Evolutionary conservation across 2,797 vertebrate species (phyloP).

Genomic region (Adelosebastes latens): DNA sequence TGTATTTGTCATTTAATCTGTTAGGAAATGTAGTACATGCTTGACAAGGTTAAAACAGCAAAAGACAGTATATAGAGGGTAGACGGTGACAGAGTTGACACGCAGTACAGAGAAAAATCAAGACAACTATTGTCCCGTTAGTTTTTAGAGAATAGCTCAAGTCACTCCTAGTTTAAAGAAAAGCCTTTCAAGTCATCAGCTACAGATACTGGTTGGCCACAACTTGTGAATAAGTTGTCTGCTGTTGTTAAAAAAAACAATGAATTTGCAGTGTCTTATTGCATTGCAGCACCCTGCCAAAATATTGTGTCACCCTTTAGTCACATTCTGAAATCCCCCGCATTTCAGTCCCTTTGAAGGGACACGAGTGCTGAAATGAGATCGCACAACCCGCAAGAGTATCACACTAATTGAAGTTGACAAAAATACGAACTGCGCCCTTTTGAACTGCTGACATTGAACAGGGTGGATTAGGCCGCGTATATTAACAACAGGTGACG

Average conservation of each 20-base stretch:
- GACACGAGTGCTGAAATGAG: conserved; percentile 85
- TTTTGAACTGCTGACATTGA: conserved; percentile 93
- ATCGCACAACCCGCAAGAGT: conserved; percentile 86
- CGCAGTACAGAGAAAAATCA: background rate
- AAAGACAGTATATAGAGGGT: background rate
- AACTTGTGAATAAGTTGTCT: conserved; percentile 11
- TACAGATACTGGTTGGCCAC: background rate
- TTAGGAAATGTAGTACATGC: background rate
- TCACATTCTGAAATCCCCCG: conserved; percentile 53
- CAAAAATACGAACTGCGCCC: conserved; percentile 91
- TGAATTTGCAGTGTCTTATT: conserved; percentile 19
- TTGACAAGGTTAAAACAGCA: background rate
- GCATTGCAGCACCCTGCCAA: conserved; percentile 21
- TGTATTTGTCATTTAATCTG: conserved; percentile 2
- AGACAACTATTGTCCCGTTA: background rate
- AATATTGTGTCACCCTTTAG: conserved; percentile 48
- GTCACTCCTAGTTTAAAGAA: conserved; percentile 3
- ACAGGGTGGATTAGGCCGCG: conserved; percentile 88
- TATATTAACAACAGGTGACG: conserved; percentile 95
- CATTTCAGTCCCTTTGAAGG: conserved; percentile 65
- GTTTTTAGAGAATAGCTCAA: conserved; percentile 6
- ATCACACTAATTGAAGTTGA: conserved; percentile 92
- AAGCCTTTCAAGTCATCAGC: conserved; percentile 8
- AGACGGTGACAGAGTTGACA: background rate
- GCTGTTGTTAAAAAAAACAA: conserved; percentile 5